Percentiles rank a stretch among this genome's conserved stretches.
Conservation (phyloP, 2,888 invertebrate species). For the Chrysolina americana region DNA sequence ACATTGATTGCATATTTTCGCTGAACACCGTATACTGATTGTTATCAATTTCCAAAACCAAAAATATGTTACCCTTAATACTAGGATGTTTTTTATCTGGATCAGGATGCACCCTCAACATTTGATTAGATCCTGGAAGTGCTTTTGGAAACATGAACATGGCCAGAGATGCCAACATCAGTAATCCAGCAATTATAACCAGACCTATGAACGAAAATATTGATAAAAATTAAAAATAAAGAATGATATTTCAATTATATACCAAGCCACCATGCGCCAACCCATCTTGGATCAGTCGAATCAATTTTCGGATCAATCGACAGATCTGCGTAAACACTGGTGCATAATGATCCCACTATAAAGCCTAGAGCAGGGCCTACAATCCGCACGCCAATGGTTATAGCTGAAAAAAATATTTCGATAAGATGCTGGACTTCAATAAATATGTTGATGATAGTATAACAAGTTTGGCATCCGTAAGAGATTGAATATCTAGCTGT, state of each 20-base stretch:
- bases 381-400: constrained; percentile 92
- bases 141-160: constrained; percentile 94
- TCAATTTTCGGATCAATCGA: constrained; percentile 81
- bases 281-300: constrained; percentile 89
- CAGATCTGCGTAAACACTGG: constrained; percentile 88
- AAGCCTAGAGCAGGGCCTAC: constrained; percentile 93
- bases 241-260: constrained; percentile 46
- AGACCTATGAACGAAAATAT: constrained; percentile 74
- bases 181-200: constrained; percentile 86
- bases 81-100: constrained; percentile 69
- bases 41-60: not conserved
- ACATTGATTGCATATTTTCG: not conserved
- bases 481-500: too few relatives aligned
- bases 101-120: constrained; percentile 64
- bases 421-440: not conserved
- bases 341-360: constrained; percentile 90
- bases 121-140: constrained; percentile 72
- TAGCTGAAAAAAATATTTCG: constrained; percentile 74
- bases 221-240: constrained; percentile 20
- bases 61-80: constrained; percentile 66
- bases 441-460: too few relatives aligned
- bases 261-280: constrained; percentile 98
- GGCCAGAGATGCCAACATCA: constrained; percentile 86
- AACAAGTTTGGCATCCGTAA: too few relatives aligned
- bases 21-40: not conserved